Percentiles rank a stretch among this genome's conserved stretches.
Evolutionary conservation across 2,113 vertebrate genomes (phyloP).

Genomic region (Lanius collurio): DNA sequence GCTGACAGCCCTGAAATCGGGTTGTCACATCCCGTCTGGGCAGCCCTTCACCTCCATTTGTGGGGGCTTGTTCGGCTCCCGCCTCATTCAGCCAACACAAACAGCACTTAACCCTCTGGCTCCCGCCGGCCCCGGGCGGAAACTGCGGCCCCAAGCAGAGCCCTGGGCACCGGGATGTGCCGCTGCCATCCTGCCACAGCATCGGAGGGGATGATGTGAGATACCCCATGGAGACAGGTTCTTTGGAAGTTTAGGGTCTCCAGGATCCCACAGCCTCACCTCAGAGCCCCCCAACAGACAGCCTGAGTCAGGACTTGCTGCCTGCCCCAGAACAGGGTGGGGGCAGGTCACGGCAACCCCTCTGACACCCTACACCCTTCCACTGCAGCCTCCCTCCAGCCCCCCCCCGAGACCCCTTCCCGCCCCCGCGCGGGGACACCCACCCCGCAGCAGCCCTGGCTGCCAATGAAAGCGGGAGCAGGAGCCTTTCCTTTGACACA

Average conservation of each 20-base stretch:
- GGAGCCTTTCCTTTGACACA: slow-evolving; percentile 67
- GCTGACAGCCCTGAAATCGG: slow-evolving; percentile 68
- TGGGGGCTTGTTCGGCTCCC: slow-evolving; percentile 50
- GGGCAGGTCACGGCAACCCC: accelerated
- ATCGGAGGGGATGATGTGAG: neutral
- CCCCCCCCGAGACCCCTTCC: neutral
- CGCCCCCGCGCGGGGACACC: neutral
- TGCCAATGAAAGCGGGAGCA: slow-evolving; percentile 11
- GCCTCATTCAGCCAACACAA: slow-evolving; percentile 59
- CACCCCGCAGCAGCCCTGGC: neutral
- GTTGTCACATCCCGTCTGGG: slow-evolving; percentile 66
- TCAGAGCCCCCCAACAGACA: accelerated
- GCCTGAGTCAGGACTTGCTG: neutral
- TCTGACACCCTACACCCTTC: neutral
- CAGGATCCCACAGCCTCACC: neutral
- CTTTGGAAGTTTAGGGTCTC: neutral
- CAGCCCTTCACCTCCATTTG: slow-evolving; percentile 53
- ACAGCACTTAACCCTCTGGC: slow-evolving; percentile 64
- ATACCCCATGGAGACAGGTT: neutral
- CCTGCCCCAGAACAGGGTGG: accelerated
- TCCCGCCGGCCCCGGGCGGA: neutral
- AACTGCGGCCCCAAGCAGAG: neutral
- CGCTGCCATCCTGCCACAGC: neutral
- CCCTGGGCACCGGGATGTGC: accelerated
- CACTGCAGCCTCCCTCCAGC: accelerated